These are phyloP conservation scores for Okapia johnstoni DNA, from an alignment of 2,113 vertebrate species.

Conservation along the genomic window DNA sequence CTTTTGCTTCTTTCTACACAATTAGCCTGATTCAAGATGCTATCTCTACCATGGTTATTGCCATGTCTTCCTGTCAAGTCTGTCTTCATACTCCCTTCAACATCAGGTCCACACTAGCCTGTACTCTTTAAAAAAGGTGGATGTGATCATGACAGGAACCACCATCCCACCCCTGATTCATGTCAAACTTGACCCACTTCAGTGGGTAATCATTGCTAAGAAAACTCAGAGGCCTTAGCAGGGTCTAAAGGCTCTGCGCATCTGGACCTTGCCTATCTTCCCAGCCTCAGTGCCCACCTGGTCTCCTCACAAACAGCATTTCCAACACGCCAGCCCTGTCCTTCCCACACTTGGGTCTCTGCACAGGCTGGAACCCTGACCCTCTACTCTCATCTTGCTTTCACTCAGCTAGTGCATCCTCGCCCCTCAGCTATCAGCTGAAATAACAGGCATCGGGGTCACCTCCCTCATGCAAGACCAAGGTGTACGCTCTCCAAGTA, in stretches of 20 bases:
- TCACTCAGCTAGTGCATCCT: not conserved
- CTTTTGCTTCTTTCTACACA: not conserved
- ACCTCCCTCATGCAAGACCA: not conserved
- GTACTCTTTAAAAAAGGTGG: not conserved
- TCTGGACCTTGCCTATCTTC: fast-evolving
- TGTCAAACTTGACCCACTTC: not conserved
- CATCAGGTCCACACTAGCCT: not conserved
- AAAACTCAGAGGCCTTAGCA: not conserved
- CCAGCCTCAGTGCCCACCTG: not conserved
- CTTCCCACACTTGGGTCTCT: not conserved
- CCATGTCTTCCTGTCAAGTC: not conserved
- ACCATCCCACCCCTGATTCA: not conserved
- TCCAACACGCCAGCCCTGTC: not conserved
- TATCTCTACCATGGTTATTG: not conserved
- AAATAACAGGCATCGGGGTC: not conserved
- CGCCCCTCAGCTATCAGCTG: not conserved
- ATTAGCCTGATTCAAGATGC: not conserved
- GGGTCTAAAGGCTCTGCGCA: not conserved
- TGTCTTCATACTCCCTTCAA: not conserved
- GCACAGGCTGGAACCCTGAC: not conserved
- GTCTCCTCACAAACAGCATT: not conserved
- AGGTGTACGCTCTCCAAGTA: not conserved
- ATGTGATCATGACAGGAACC: not conserved
- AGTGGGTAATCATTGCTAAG: not conserved
- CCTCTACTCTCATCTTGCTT: not conserved